A percentile compares a stretch with the other conserved stretches of the same genome.
Conservation (phyloP, 2,888 invertebrate species). For the Macrophya alboannulata region DNA sequence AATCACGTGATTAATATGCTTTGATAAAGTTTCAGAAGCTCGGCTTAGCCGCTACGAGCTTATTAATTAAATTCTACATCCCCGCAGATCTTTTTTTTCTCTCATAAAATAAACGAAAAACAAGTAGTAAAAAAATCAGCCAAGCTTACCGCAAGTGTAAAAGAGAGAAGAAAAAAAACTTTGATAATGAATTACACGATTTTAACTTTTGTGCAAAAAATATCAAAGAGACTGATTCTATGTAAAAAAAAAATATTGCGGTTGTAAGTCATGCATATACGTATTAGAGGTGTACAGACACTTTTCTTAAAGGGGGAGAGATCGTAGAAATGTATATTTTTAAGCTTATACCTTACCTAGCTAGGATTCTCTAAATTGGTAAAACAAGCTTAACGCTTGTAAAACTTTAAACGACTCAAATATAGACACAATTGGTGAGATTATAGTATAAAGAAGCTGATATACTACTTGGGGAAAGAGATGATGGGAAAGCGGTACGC, state of each 20-base stretch:
- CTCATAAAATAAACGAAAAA: neutral
- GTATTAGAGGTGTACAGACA: neutral
- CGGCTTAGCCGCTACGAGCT: neutral
- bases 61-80: neutral
- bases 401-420: neutral
- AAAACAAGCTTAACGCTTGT: neutral
- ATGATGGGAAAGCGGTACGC: neutral
- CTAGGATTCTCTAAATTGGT: neutral
- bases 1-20: neutral
- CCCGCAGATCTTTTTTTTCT: neutral
- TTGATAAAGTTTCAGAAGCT: neutral
- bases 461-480: neutral
- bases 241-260: neutral
- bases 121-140: no score
- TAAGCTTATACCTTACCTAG: neutral
- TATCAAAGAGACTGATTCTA: neutral
- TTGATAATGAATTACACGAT: neutral
- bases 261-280: neutral
- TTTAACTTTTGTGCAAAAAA: neutral
- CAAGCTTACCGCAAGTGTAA: no score
- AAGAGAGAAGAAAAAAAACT: no score
- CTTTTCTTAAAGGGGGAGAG: constrained; percentile 1
- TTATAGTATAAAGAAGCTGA: neutral
- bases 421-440: neutral
- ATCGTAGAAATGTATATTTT: neutral